These are phyloP conservation scores for Rhynchomys soricoides DNA, from an alignment of 2,113 vertebrate species.

Conservation along the genomic window DNA sequence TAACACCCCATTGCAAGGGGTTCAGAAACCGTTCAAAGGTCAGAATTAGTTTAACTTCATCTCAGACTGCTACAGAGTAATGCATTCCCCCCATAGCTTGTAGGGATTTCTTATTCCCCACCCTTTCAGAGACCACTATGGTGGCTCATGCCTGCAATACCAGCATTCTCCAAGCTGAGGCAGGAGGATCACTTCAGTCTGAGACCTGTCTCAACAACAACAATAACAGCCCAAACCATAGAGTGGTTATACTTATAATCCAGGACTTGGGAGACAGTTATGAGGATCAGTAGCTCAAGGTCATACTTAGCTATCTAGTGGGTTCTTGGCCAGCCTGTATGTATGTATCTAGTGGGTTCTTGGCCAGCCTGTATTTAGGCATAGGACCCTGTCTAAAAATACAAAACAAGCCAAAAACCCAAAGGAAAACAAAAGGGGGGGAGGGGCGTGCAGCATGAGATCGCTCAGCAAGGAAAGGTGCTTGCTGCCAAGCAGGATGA, in stretches of 20 bases:
- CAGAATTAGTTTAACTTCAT: slow-evolving; percentile 65
- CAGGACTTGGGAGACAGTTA: no score
- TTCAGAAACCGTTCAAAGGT: slow-evolving; percentile 59
- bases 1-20: slow-evolving; percentile 54
- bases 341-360: not conserved
- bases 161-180: not conserved
- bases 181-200: not conserved
- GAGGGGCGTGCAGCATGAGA: not conserved
- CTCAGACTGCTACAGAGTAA: slow-evolving; percentile 49
- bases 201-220: not conserved
- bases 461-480: not conserved
- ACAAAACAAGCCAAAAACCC: no score
- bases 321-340: not conserved
- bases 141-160: not conserved
- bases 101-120: no score
- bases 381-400: not conserved
- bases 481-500: not conserved
- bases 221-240: not conserved
- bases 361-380: not conserved
- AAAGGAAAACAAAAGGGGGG: not conserved
- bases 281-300: not conserved
- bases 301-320: not conserved
- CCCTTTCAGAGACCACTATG: not conserved
- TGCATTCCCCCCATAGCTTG: slow-evolving; percentile 10
- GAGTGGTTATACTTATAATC: not conserved